Conservation (phyloP, 1,140 invertebrate species). For the Maniola jurtina region DNA sequence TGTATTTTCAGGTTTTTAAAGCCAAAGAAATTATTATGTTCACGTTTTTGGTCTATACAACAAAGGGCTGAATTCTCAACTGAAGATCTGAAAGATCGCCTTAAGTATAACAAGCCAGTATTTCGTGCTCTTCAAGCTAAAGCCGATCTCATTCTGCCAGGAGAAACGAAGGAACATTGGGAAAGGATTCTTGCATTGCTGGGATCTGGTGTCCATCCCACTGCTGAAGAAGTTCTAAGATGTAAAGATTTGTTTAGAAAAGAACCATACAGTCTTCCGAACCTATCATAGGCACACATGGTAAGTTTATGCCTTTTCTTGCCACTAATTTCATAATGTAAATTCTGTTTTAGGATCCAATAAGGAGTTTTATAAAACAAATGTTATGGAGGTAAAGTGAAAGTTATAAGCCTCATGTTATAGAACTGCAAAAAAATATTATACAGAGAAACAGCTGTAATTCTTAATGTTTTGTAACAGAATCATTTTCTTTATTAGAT, state of each 20-base stretch:
- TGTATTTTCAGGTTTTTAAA: conserved; percentile 83
- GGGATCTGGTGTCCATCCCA: conserved; percentile 87
- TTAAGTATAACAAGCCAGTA: conserved; percentile 83
- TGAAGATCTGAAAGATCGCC: conserved; percentile 80
- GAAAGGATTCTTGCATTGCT: conserved; percentile 81
- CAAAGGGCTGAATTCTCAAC: conserved; percentile 87
- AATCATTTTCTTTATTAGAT: no score
- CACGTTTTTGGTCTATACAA: conserved; percentile 92
- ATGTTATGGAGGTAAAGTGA: no score
- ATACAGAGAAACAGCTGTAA: no score
- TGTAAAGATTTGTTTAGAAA: conserved; percentile 84
- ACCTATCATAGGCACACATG: conserved; percentile 81
- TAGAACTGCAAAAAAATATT: no score
- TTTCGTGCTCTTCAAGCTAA: conserved; percentile 84
- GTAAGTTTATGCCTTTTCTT: conserved; percentile 78
- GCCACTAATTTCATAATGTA: no score
- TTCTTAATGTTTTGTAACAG: no score
- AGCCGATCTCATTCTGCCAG: conserved; percentile 75
- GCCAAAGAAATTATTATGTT: conserved; percentile 84
- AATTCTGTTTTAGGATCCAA: no score
- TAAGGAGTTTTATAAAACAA: no score
- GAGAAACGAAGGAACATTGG: conserved; percentile 78
- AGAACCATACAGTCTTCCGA: conserved; percentile 83
- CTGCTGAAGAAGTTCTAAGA: conserved; percentile 81
- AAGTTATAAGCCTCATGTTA: no score